Evolutionary conservation across 2,797 vertebrate species (phyloP).

Genomic region (Nyctibius grandis): DNA sequence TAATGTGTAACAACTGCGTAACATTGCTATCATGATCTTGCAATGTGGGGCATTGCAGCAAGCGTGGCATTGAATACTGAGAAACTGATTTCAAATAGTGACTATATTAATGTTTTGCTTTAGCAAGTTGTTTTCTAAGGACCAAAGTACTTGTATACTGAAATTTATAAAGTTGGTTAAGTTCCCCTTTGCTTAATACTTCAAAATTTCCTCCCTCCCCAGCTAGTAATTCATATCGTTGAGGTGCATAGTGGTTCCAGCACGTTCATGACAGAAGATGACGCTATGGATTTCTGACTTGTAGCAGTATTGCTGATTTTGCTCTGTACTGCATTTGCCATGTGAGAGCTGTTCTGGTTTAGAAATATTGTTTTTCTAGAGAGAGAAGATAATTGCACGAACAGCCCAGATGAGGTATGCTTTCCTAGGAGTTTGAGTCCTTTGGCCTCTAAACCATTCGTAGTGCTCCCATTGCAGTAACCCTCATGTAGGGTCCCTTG

Average conservation of each 20-base stretch:
- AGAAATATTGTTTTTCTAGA: not conserved
- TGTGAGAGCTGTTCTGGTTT: not conserved
- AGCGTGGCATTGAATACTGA: fast-evolving
- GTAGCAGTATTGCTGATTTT: not conserved
- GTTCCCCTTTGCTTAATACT: not conserved
- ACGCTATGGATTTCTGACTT: not conserved
- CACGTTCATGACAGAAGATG: not conserved
- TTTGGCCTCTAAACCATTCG: fast-evolving
- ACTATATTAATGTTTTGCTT: not conserved
- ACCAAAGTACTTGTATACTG: not conserved
- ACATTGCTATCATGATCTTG: fast-evolving
- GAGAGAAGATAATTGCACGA: not conserved
- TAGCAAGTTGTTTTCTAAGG: not conserved
- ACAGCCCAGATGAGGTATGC: not conserved
- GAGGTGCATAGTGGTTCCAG: not conserved
- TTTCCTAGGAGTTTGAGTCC: not conserved
- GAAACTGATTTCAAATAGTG: not conserved
- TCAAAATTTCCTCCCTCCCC: not conserved
- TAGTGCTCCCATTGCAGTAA: not conserved
- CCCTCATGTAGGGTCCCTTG: fast-evolving
- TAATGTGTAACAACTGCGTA: fast-evolving
- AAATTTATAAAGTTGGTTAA: not conserved
- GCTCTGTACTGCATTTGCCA: not conserved
- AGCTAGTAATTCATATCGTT: not conserved
- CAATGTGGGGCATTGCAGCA: not conserved